Evolutionary conservation across 2,888 invertebrate genomes (phyloP).

Genomic region (Proisotoma minuta): DNA sequence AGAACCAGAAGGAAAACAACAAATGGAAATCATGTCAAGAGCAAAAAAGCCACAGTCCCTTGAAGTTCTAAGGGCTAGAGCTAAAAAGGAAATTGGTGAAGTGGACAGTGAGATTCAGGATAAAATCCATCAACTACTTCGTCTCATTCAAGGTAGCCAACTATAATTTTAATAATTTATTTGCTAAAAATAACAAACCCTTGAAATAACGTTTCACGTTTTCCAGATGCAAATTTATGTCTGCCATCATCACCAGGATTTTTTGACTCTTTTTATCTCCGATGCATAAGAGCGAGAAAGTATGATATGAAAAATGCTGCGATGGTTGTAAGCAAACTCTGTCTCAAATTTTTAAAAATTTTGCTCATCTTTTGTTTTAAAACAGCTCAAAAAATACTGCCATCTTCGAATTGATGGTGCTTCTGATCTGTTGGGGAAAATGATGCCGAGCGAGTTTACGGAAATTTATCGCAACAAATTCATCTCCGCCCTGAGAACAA

Average conservation of each 20-base stretch:
- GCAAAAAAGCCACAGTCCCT: too few species aligned
- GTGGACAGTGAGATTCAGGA: neutral
- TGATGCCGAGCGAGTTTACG: neutral
- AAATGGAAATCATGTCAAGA: too few species aligned
- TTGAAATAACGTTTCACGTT: too few species aligned
- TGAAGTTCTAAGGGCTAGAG: neutral
- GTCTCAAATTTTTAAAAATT: too few species aligned
- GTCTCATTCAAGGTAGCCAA: neutral
- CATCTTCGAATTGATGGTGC: neutral
- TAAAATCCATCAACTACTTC: neutral
- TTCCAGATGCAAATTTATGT: too few species aligned
- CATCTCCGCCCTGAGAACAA: neutral
- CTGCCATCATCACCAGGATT: neutral
- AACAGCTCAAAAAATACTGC: neutral
- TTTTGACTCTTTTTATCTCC: neutral
- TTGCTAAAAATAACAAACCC: too few species aligned
- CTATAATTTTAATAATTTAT: neutral
- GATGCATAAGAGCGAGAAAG: neutral
- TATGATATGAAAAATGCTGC: neutral
- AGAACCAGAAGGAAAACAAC: too few species aligned
- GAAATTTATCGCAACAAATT: neutral
- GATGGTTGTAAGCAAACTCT: too few species aligned
- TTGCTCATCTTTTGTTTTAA: too few species aligned
- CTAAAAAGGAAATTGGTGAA: neutral
- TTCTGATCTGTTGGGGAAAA: neutral